These are phyloP conservation scores for Eugnorisma glareosa DNA, from an alignment of 2,888 invertebrate genomes.

Conservation along the genomic window DNA sequence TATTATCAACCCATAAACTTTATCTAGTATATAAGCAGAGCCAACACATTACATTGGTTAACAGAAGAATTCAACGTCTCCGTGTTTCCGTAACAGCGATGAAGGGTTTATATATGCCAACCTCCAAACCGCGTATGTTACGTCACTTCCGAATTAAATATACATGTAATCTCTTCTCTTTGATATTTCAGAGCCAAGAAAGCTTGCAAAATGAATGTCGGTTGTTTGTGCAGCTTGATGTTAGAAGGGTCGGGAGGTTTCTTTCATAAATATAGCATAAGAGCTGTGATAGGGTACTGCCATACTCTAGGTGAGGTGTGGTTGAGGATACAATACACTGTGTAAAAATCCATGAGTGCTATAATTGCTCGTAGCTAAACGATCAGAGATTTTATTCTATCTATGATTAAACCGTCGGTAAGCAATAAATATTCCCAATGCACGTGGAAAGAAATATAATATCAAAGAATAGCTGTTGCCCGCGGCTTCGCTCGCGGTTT, in stretches of 20 bases:
- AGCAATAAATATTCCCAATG: neutral
- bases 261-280: neutral
- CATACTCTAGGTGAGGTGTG: no score
- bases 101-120: slow-evolving; percentile 73
- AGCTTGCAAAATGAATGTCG: slow-evolving; percentile 47
- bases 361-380: neutral
- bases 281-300: no score
- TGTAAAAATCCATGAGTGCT: neutral
- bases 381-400: no score
- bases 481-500: no score
- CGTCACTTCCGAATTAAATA: slow-evolving; percentile 73
- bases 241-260: slow-evolving; percentile 6
- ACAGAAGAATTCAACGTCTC: slow-evolving; percentile 49
- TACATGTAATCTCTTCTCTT: slow-evolving; percentile 77
- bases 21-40: neutral
- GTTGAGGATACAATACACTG: neutral
- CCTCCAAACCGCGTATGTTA: slow-evolving; percentile 62
- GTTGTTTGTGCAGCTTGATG: slow-evolving; percentile 40
- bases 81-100: slow-evolving; percentile 64
- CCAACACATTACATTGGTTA: slow-evolving; percentile 16
- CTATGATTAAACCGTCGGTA: neutral
- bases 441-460: neutral
- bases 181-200: slow-evolving; percentile 71
- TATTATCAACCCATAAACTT: neutral
- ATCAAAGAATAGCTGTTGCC: no score